Evolutionary conservation across 2,113 vertebrate genomes (phyloP).

Genomic region (Microcebus lehilahytsara): DNA sequence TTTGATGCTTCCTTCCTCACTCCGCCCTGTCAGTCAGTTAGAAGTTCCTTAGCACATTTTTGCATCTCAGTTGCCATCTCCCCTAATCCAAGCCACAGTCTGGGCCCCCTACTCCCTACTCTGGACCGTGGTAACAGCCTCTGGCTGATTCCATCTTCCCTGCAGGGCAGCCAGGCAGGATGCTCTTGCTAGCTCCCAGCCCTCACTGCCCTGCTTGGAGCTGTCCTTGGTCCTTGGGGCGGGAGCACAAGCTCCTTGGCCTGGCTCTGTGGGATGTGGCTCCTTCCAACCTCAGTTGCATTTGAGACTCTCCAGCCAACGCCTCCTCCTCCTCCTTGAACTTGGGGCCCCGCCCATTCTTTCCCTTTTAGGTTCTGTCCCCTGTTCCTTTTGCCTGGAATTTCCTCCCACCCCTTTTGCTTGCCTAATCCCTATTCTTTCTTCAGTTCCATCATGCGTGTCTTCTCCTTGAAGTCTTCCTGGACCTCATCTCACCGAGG

Average conservation of each 20-base stretch:
- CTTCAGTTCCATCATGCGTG: background rate
- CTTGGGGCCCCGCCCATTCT: background rate
- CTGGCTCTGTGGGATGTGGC: background rate
- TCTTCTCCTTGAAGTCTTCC: background rate
- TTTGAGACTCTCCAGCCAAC: background rate
- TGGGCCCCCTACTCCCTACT: background rate
- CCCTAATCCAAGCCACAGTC: background rate
- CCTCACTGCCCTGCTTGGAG: background rate
- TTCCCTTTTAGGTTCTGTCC: background rate
- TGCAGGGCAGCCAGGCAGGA: background rate
- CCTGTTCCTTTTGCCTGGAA: background rate
- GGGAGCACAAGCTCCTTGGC: background rate
- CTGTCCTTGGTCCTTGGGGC: background rate
- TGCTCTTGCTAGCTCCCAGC: background rate
- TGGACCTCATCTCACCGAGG: background rate
- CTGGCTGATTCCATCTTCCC: background rate
- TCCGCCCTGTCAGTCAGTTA: background rate
- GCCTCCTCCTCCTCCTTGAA: background rate
- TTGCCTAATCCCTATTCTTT: background rate
- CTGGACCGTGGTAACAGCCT: no score
- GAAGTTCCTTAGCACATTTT: background rate
- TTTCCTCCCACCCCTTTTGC: background rate
- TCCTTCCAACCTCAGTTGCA: background rate
- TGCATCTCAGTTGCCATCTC: background rate
- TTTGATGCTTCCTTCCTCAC: background rate